phyloP scores from a whole-genome alignment of 37 sponge, comb jelly and placozoan species.

The Ianthella basta region DNA sequence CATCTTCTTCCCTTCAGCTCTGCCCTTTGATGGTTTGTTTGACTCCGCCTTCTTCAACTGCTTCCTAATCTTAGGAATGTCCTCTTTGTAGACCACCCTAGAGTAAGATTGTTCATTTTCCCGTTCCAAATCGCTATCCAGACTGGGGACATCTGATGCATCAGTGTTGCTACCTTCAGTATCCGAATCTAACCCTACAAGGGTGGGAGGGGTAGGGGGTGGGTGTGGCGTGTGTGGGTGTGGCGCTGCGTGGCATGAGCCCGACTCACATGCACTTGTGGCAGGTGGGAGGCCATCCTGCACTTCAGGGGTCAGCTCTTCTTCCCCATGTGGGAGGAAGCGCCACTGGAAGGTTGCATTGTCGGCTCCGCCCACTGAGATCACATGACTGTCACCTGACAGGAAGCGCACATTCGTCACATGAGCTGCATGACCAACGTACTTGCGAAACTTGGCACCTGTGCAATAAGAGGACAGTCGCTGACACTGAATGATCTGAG shows the following conservation, averaged over 20 bases:
- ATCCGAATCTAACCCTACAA: constrained; percentile 65
- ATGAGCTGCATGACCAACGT: constrained; percentile 96
- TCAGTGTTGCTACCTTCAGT: constrained; percentile 89
- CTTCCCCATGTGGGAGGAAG: constrained; percentile 59
- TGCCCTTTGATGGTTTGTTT: constrained; percentile 3
- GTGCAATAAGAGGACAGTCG: too few species aligned
- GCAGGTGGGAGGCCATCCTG: neutral
- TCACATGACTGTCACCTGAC: constrained; percentile 65
- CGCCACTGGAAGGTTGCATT: constrained; percentile 96
- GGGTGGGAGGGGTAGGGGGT: neutral
- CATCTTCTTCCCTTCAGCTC: constrained; percentile 35
- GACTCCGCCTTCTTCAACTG: constrained; percentile 40
- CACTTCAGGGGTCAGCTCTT: neutral
- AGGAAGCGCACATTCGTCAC: constrained; percentile 96
- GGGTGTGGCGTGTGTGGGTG: neutral
- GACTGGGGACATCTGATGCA: constrained; percentile 76
- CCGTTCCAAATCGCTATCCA: constrained; percentile 90
- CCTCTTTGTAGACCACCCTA: constrained; percentile 71
- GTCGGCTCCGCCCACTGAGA: constrained; percentile 94
- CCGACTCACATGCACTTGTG: constrained; percentile 5
- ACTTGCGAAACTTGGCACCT: constrained; percentile 93
- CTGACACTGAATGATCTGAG: neutral
- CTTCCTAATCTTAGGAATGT: constrained; percentile 67
- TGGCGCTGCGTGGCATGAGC: neutral
- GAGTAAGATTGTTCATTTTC: constrained; percentile 71